A percentile compares a stretch with the other conserved stretches of the same genome.
phyloP scores from a whole-genome alignment of 2,888 invertebrate genomes.

The Buathra laborator region DNA sequence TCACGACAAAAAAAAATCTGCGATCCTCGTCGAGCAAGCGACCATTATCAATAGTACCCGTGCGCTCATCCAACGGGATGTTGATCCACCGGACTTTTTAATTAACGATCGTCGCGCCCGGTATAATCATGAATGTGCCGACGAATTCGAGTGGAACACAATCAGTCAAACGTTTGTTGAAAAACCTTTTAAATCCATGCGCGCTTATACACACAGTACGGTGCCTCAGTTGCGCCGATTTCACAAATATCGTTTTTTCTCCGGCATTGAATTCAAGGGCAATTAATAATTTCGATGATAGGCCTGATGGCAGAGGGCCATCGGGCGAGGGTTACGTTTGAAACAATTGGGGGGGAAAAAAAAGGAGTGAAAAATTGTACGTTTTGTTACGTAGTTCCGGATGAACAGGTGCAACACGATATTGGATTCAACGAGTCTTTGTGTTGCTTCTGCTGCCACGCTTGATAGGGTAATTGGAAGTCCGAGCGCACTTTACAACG shows the following conservation, averaged over 20 bases:
- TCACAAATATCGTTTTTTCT: conserved; percentile 27
- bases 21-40: conserved; percentile 32
- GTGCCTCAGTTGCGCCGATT: conserved; percentile 26
- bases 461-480: conserved; percentile 29
- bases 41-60: conserved; percentile 55
- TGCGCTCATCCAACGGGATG: conserved; percentile 34
- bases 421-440: conserved; percentile 34
- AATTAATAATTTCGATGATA: conserved; percentile 54
- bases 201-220: conserved; percentile 10
- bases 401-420: conserved; percentile 48
- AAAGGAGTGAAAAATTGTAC: conserved; percentile 31
- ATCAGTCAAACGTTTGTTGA: conserved; percentile 60
- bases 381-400: conserved; percentile 39
- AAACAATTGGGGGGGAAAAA: conserved; percentile 27
- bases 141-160: conserved; percentile 67
- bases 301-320: not conserved
- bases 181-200: conserved; percentile 51
- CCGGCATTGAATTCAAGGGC: conserved; percentile 56
- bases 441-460: conserved; percentile 10
- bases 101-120: conserved; percentile 61
- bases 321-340: not conserved
- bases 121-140: conserved; percentile 61
- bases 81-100: conserved; percentile 63
- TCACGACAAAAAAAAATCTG: conserved; percentile 33
- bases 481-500: conserved; percentile 28